A percentile compares a stretch with the other conserved stretches of the same genome.
Evolutionary conservation across 2,113 vertebrate genomes (phyloP).

Genomic region (Notarius lentiginosus): DNA sequence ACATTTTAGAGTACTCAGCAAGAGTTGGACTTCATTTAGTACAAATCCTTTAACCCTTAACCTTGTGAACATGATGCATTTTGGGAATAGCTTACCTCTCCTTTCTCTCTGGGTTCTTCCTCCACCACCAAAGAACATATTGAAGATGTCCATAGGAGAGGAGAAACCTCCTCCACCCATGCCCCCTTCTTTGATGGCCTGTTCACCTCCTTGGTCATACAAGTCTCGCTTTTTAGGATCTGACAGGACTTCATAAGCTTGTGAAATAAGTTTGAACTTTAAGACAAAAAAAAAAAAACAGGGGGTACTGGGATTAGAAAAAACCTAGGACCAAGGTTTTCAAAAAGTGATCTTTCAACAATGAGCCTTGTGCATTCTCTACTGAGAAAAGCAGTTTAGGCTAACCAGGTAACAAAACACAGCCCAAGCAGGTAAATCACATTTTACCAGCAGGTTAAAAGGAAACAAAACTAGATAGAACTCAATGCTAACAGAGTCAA

Average conservation of each 20-base stretch:
- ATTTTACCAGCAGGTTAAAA: neutral
- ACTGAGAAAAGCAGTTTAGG: neutral
- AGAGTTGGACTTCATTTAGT: neutral
- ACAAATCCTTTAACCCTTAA: neutral
- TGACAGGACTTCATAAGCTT: conserved; percentile 97
- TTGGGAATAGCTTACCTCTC: conserved; percentile 74
- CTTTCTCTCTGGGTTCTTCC: conserved; percentile 91
- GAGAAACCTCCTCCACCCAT: conserved; percentile 80
- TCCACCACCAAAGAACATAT: conserved; percentile 98
- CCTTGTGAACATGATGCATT: neutral
- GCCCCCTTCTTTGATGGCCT: conserved; percentile 96
- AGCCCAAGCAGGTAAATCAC: no score
- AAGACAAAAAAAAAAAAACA: neutral
- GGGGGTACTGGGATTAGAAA: no score
- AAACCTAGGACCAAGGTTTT: neutral
- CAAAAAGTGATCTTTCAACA: neutral
- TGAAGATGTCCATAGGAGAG: conserved; percentile 97
- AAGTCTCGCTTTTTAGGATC: conserved; percentile 92
- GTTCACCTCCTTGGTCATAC: conserved; percentile 96
- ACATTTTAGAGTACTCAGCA: neutral
- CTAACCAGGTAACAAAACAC: neutral
- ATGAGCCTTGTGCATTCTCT: neutral
- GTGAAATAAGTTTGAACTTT: conserved; percentile 98
- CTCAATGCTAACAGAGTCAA: no score
- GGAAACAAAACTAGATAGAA: no score